These are phyloP conservation scores for Mesorhabditis sp. DNA, from an alignment of 2,888 invertebrate species.

Conservation along the genomic window DNA sequence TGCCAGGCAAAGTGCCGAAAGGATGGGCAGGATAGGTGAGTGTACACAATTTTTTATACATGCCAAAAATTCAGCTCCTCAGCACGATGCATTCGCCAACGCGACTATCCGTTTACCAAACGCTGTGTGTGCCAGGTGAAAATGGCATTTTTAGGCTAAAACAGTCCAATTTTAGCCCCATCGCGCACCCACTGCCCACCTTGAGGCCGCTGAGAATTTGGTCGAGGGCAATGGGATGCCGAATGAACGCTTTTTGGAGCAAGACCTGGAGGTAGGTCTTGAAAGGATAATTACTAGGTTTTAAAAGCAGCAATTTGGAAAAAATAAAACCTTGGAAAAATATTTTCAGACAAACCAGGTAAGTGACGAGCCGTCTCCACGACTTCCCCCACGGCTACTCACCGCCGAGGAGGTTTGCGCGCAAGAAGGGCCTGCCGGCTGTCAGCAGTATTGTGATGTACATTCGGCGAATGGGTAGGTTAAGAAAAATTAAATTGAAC, in stretches of 20 bases:
- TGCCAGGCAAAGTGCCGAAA: constrained; percentile 27
- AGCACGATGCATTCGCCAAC: constrained; percentile 32
- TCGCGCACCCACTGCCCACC: background rate
- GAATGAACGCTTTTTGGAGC: too few relatives aligned
- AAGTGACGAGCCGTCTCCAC: background rate
- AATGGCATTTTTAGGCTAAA: constrained; percentile 19
- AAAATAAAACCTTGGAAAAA: background rate
- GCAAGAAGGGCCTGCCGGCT: background rate
- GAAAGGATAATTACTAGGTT: background rate
- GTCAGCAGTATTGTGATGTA: constrained; percentile 1
- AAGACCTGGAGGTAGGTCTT: too few relatives aligned
- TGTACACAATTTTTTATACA: background rate
- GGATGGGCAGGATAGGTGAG: constrained; percentile 22
- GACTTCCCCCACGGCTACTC: background rate
- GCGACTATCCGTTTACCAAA: constrained; percentile 30
- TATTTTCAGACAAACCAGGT: background rate
- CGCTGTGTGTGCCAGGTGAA: constrained; percentile 36
- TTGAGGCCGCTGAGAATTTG: background rate
- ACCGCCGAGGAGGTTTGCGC: background rate
- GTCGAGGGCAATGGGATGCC: background rate
- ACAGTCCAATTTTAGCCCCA: background rate
- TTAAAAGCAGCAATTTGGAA: background rate
- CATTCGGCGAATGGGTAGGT: constrained; percentile 4
- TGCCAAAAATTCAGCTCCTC: constrained; percentile 16
- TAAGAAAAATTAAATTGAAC: background rate